Evolutionary conservation across 2,797 vertebrate genomes (phyloP).

Genomic region (Oreochromis grahami): DNA sequence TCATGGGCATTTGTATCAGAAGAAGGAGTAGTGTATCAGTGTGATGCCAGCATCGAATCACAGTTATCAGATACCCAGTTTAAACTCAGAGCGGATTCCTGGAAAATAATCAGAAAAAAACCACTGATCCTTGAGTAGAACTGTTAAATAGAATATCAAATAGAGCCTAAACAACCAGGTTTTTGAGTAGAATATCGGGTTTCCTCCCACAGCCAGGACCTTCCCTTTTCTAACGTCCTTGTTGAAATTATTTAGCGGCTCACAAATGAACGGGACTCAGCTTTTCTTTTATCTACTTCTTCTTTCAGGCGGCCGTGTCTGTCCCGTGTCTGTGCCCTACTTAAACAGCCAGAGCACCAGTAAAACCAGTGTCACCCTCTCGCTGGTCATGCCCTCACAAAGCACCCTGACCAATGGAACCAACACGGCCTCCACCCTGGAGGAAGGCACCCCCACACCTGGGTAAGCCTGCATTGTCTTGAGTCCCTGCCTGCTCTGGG

Average conservation of each 20-base stretch:
- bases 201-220: not conserved
- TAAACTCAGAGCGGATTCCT: not conserved
- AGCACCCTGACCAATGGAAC: slow-evolving; percentile 95
- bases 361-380: slow-evolving; percentile 97
- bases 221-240: not conserved
- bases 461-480: slow-evolving; percentile 49
- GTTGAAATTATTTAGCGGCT: not conserved
- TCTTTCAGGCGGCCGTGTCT: slow-evolving; percentile 86
- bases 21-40: not conserved
- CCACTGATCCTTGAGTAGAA: not conserved
- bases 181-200: not conserved
- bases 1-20: not conserved
- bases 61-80: not conserved
- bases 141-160: not conserved
- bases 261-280: not conserved
- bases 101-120: not conserved
- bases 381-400: slow-evolving; percentile 96
- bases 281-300: not conserved
- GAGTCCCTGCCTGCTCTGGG: not conserved
- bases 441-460: slow-evolving; percentile 91
- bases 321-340: slow-evolving; percentile 95
- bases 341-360: slow-evolving; percentile 91
- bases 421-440: slow-evolving; percentile 89
- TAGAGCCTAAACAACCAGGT: not conserved
- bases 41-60: not conserved